Evolutionary conservation across 2,797 vertebrate genomes (phyloP).

Genomic region (Netta rufina): DNA sequence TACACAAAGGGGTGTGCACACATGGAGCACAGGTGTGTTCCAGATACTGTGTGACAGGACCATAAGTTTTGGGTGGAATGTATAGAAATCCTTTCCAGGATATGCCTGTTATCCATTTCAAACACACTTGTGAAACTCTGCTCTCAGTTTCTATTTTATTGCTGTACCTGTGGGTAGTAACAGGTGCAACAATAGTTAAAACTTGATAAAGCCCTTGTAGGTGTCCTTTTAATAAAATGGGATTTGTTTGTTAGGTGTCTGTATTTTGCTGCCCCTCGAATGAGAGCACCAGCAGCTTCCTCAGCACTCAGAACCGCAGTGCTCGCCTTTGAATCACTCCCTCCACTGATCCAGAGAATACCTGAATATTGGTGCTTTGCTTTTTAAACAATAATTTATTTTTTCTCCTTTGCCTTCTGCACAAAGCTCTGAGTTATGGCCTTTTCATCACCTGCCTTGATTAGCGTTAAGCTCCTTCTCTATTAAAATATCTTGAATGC

Average conservation of each 20-base stretch:
- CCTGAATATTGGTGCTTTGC: background rate
- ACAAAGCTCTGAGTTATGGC: background rate
- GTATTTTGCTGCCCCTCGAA: background rate
- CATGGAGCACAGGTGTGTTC: background rate
- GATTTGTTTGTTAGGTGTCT: background rate
- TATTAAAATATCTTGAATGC: background rate
- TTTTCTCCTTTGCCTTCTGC: background rate
- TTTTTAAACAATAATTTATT: background rate
- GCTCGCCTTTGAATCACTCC: background rate
- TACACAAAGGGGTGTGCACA: rapidly evolving
- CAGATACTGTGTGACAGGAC: background rate
- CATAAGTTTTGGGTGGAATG: background rate
- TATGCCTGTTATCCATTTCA: background rate
- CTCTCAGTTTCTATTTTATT: background rate
- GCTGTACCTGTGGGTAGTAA: background rate
- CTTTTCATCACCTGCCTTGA: background rate
- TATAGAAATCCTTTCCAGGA: background rate
- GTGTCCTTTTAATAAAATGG: background rate
- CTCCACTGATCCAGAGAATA: background rate
- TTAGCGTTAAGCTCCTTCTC: background rate
- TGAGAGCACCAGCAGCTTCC: background rate
- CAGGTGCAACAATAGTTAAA: background rate
- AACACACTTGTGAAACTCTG: background rate
- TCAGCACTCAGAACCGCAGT: background rate
- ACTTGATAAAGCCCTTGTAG: background rate